Evolutionary conservation across 2,113 vertebrate species (phyloP).

Genomic region (Psettodes erumei): DNA sequence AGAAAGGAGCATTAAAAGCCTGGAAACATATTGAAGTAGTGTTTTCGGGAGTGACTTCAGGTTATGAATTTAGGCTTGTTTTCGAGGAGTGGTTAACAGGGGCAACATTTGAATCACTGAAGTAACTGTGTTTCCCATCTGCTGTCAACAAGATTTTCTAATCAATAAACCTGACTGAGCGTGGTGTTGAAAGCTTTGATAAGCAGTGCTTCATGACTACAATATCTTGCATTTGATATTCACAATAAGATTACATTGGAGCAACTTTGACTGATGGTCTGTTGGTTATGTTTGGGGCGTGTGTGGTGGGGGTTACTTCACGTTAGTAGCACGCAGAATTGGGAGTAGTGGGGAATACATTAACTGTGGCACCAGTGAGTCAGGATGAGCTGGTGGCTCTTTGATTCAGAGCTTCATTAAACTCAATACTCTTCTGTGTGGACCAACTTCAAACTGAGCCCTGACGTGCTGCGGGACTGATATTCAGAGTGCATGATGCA

Average conservation of each 20-base stretch:
- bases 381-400: conserved; percentile 20
- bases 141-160: conserved; percentile 43
- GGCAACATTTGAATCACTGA: conserved; percentile 28
- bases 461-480: conserved; percentile 5
- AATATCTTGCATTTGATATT: conserved; percentile 41
- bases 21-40: not conserved
- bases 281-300: not conserved
- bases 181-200: conserved; percentile 35
- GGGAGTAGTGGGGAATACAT: conserved; percentile 32
- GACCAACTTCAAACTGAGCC: conserved; percentile 26
- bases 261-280: conserved; percentile 10
- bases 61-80: conserved; percentile 29
- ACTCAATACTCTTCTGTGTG: conserved; percentile 7
- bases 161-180: conserved; percentile 53
- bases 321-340: conserved; percentile 5
- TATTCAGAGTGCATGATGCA: conserved; percentile 7
- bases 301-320: too few relatives aligned
- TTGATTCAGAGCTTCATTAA: conserved; percentile 60
- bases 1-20: not conserved
- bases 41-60: conserved; percentile 33
- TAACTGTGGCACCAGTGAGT: not conserved
- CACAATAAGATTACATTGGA: conserved; percentile 9
- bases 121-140: conserved; percentile 51
- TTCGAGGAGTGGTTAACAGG: conserved; percentile 19
- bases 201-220: conserved; percentile 14